Evolutionary conservation across 1,140 invertebrate genomes (phyloP).

Genomic region (Patella vulgata): DNA sequence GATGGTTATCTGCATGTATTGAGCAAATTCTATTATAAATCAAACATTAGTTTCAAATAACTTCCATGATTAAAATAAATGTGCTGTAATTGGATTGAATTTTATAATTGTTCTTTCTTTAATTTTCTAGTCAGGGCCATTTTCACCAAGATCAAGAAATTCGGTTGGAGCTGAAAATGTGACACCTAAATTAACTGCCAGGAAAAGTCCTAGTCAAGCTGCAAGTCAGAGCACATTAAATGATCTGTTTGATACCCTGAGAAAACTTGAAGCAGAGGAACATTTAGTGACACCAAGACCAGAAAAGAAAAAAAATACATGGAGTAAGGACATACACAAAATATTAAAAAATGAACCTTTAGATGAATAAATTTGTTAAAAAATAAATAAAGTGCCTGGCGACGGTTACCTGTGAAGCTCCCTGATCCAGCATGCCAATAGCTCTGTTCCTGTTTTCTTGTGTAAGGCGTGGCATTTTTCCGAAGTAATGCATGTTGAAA

Average conservation of each 20-base stretch:
- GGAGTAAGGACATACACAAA: constrained; percentile 61
- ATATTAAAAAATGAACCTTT: background rate
- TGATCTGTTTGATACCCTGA: constrained; percentile 63
- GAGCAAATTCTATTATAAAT: too few relatives aligned
- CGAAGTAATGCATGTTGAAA: too few relatives aligned
- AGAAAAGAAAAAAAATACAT: constrained; percentile 53
- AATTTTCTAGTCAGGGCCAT: background rate
- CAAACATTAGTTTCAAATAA: too few relatives aligned
- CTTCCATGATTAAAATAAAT: too few relatives aligned
- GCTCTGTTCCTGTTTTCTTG: too few relatives aligned
- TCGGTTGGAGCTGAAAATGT: constrained; percentile 8
- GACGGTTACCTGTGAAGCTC: too few relatives aligned
- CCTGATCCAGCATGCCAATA: too few relatives aligned
- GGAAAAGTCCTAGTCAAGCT: constrained; percentile 26
- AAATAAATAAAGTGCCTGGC: background rate
- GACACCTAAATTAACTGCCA: background rate
- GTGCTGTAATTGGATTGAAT: too few relatives aligned
- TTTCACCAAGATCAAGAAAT: constrained; percentile 1
- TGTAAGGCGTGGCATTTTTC: too few relatives aligned
- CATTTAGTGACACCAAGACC: constrained; percentile 45
- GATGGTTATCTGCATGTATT: too few relatives aligned
- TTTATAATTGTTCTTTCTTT: too few relatives aligned
- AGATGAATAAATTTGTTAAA: background rate
- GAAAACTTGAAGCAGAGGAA: constrained; percentile 64
- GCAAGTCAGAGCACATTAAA: constrained; percentile 59